A percentile compares a stretch with the other conserved stretches of the same genome.
These are phyloP conservation scores for Acheta domesticus DNA, from an alignment of 2,888 invertebrate species.

Conservation along the genomic window DNA sequence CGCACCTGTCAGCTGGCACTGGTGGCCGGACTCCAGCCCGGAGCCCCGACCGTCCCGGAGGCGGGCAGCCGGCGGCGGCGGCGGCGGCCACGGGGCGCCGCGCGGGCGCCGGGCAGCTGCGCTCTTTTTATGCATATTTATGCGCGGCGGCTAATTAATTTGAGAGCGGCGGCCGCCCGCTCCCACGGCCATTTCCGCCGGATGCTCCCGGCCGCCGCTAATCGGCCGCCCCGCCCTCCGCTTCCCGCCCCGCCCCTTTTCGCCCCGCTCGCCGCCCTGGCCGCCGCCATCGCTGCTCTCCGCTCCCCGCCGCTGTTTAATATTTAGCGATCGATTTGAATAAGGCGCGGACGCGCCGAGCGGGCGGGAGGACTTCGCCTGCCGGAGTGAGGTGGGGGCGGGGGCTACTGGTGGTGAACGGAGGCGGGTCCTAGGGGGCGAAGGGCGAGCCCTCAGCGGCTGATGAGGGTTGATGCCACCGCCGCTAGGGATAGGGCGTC, in stretches of 20 bases:
- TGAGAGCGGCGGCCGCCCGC: not conserved
- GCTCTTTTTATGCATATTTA: constrained; percentile 18
- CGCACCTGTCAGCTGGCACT: too few species aligned
- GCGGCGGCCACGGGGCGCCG: not conserved
- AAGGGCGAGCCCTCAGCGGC: not conserved
- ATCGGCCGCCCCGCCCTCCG: not conserved
- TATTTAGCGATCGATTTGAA: constrained; percentile 18
- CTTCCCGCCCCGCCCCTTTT: not conserved
- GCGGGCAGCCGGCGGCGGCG: too few species aligned
- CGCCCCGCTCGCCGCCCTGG: not conserved
- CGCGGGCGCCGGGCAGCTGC: not conserved
- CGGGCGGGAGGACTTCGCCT: not conserved
- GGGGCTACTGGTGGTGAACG: not conserved
- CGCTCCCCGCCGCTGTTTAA: constrained; percentile 1
- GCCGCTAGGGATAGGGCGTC: not conserved
- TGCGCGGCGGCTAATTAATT: constrained; percentile 9
- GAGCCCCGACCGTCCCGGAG: too few species aligned
- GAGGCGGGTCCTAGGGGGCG: not conserved
- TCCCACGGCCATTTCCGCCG: constrained; percentile 10
- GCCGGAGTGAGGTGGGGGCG: not conserved
- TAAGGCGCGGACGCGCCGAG: not conserved
- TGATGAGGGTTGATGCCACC: not conserved
- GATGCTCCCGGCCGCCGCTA: constrained; percentile 1
- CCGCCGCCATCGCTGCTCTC: not conserved
- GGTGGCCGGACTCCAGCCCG: too few species aligned